Evolutionary conservation across 2,113 vertebrate genomes (phyloP).

Genomic region (Phaethon lepturus): DNA sequence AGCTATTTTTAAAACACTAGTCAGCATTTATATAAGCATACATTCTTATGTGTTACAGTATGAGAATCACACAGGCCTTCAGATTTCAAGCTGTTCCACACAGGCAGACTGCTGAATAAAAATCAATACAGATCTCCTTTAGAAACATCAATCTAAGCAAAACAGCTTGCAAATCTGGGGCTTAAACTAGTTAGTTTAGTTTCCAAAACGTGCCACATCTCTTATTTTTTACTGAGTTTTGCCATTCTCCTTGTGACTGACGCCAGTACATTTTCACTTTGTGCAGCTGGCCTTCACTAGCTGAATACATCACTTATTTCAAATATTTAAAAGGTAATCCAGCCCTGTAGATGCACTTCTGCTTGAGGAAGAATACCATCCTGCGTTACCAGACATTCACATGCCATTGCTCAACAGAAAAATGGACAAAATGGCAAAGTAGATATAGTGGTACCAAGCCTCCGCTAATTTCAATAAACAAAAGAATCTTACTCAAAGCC

Average conservation of each 20-base stretch:
- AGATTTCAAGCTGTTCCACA: neutral
- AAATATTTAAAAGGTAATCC: neutral
- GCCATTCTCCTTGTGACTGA: neutral
- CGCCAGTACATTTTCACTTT: neutral
- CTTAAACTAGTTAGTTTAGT: neutral
- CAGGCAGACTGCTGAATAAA: neutral
- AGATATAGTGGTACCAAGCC: neutral
- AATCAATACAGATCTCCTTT: neutral
- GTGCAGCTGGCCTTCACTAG: neutral
- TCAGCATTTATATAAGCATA: neutral
- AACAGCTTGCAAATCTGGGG: neutral
- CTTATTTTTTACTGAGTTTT: neutral
- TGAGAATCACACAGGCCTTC: neutral
- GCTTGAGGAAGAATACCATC: neutral
- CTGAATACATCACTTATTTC: neutral
- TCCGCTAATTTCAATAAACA: neutral
- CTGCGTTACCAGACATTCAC: neutral
- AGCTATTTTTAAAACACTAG: slow-evolving; percentile 26
- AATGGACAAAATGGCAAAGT: neutral
- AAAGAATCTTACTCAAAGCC: neutral
- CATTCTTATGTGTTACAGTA: neutral
- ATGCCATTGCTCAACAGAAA: neutral
- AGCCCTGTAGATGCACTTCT: neutral
- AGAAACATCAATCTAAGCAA: neutral
- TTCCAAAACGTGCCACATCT: neutral